Conservation (phyloP, 1,140 invertebrate species). For the Eurosta solidaginis region DNA sequence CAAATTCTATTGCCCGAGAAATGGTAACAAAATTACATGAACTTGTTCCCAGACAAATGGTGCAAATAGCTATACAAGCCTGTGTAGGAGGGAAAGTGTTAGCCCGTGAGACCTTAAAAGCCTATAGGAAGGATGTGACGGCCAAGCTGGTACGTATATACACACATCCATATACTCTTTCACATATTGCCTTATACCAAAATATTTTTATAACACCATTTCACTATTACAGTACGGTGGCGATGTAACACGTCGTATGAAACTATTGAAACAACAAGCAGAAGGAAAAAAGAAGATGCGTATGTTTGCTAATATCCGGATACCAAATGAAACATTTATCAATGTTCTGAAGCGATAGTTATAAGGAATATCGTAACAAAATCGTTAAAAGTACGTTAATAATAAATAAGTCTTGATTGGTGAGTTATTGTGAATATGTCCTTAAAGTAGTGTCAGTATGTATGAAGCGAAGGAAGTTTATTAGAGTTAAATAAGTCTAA, state of each 20-base stretch:
- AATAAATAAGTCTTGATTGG: background rate
- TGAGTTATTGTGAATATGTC: background rate
- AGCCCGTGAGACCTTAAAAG: slow-evolving; percentile 84
- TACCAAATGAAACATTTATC: slow-evolving; percentile 93
- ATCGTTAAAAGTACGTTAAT: background rate
- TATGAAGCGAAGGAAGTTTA: no score
- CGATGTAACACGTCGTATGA: slow-evolving; percentile 87
- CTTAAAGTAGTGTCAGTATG: no score
- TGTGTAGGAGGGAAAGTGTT: slow-evolving; percentile 79
- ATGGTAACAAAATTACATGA: slow-evolving; percentile 83
- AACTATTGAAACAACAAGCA: slow-evolving; percentile 85
- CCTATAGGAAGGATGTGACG: slow-evolving; percentile 90
- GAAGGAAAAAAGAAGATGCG: slow-evolving; percentile 94
- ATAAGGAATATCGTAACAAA: background rate
- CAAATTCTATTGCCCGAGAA: slow-evolving; percentile 69
- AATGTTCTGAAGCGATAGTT: slow-evolving; percentile 80
- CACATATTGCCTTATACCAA: background rate
- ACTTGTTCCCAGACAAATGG: slow-evolving; percentile 87
- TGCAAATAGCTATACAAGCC: slow-evolving; percentile 87
- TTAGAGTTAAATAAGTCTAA: no score
- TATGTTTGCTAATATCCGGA: slow-evolving; percentile 85
- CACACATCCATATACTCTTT: no score
- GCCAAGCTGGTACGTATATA: slow-evolving; percentile 77
- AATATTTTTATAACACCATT: background rate
- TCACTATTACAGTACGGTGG: slow-evolving; percentile 78